Evolutionary conservation across 2,113 vertebrate genomes (phyloP).

Genomic region (Tychaedon coryphoeus): DNA sequence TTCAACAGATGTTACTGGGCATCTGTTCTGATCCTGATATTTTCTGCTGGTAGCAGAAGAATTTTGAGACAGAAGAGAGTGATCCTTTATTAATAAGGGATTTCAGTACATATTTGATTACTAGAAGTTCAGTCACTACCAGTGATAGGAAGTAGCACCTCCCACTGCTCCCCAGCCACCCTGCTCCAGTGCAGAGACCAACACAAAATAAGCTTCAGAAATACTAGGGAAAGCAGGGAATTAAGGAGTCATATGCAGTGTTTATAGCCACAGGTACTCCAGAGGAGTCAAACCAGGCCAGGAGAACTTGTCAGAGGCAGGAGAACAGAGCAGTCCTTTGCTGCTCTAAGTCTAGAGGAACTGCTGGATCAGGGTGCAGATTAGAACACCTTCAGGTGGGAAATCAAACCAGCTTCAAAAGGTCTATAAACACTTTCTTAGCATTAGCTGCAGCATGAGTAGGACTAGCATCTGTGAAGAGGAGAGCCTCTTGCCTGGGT

Average conservation of each 20-base stretch:
- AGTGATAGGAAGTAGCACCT: not conserved
- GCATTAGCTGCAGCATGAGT: not conserved
- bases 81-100: not conserved
- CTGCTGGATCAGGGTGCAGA: not conserved
- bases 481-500: not conserved
- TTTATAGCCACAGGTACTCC: not conserved
- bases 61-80: not conserved
- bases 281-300: not conserved
- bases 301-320: not conserved
- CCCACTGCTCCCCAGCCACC: not conserved
- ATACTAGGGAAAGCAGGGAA: not conserved
- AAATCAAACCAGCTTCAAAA: not conserved
- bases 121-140: not conserved
- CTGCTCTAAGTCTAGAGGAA: not conserved
- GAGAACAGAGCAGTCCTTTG: not conserved
- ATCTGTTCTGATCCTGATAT: not conserved
- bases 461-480: not conserved
- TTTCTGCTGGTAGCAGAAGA: not conserved
- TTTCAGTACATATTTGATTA: not conserved
- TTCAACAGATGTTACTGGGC: not conserved
- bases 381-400: not conserved
- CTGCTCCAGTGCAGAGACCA: not conserved
- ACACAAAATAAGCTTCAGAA: not conserved
- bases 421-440: not conserved
- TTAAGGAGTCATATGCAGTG: not conserved